Evolutionary conservation across 2,113 vertebrate species (phyloP), one percentile per base, ranked within the genome.

Genomic region (Neotoma lepida): DNA sequence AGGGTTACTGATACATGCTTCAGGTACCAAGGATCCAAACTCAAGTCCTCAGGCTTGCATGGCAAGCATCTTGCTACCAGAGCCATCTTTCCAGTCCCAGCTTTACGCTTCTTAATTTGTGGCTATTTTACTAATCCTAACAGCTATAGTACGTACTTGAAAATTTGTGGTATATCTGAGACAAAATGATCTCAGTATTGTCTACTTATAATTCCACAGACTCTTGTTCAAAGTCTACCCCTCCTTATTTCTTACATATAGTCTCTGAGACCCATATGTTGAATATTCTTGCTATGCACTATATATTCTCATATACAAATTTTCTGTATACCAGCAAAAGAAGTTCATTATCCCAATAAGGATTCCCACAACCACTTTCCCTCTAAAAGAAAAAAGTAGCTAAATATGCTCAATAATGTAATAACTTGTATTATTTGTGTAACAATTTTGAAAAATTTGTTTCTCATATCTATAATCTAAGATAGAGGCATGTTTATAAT

Each of bases 401-500:
- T 94, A 92, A 86, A 14, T 64, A 2, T 70, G 35, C 17, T 64
- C 15, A 88, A 41, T 86, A 90, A 35, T 20, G 51, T 82, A 13
- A 44, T 88, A 89, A 84, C 56, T 82, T 84, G 5, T 88, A 94
- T 86, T 77, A 56, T 93, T 96, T 82, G 9, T 93, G 1, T 94
- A 86, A 10, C n/a, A n/a, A 92, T 66, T 95, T 95, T 88, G 35
- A 94, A 95, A 96, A 93, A 66, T 64, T 86, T 74, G 10, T 12
- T 96, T 93, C 30, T 94, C 49, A 51, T 81, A 95, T 66, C 28
- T 94, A 22, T 91, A 93, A 94, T 88, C 84, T 88, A 93, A 88
- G 51, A 44, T 91, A 93, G 30, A 95, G 26, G 5, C 39, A 74
- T 63, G 3, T 74, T 7, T 95, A 44, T 90, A 80, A 46, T 71